phyloP scores from a whole-genome alignment of 2,797 vertebrate species.

The Ciconia nigra region DNA sequence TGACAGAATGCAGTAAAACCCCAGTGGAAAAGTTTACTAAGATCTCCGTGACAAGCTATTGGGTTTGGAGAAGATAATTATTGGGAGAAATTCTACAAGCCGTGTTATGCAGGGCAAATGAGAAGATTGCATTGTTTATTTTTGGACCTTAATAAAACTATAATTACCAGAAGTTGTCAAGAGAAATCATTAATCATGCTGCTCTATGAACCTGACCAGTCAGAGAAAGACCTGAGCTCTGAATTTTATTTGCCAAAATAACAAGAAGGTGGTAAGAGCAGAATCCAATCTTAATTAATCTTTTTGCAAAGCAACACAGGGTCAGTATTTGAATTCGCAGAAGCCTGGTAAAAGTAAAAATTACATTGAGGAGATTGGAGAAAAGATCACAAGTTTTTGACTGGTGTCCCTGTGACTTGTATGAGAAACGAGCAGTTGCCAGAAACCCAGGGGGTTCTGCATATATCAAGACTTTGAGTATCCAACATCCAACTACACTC shows the following conservation, averaged over 20 bases:
- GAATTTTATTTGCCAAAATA: constrained; percentile 18
- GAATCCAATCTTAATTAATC: background rate
- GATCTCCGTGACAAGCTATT: background rate
- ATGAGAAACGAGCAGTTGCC: background rate
- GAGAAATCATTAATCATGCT: background rate
- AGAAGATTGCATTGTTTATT: background rate
- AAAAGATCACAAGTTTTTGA: background rate
- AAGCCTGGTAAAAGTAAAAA: background rate
- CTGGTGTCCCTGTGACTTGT: background rate
- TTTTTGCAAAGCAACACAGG: background rate
- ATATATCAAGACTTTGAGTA: background rate
- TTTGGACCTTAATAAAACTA: constrained; percentile 12
- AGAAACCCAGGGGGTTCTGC: background rate
- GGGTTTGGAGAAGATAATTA: constrained; percentile 9
- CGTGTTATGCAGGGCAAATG: background rate
- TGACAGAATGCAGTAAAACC: background rate
- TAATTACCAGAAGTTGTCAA: constrained; percentile 5
- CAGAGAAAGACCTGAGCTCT: background rate
- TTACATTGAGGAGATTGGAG: background rate
- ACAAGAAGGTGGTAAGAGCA: background rate
- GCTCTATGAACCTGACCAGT: background rate
- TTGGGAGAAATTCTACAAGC: background rate
- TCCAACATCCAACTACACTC: background rate
- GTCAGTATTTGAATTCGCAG: background rate
- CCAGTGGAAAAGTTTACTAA: background rate